Conservation (phyloP, 2,113 vertebrate species). For the Ibidorhyncha struthersii region DNA sequence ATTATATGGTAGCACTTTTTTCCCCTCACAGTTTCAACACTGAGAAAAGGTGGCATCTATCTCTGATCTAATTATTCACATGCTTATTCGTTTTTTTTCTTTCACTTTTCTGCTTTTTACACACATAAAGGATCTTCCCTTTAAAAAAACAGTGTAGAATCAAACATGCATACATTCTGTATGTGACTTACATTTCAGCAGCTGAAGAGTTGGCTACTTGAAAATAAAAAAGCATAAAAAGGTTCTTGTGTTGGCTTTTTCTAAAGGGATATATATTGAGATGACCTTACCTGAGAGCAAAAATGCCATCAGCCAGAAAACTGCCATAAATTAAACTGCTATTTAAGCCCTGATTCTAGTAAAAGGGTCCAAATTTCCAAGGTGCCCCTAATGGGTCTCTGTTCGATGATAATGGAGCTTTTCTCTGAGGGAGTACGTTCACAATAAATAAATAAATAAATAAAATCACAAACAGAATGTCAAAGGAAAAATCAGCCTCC, state of each 20-base stretch:
- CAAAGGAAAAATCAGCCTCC: background rate
- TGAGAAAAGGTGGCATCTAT: slow-evolving; percentile 79
- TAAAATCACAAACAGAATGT: background rate
- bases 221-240: slow-evolving; percentile 47
- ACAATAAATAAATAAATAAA: background rate
- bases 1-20: slow-evolving; percentile 87
- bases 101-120: slow-evolving; percentile 45
- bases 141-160: slow-evolving; percentile 51
- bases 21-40: slow-evolving; percentile 75
- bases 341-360: slow-evolving; percentile 46
- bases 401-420: slow-evolving; percentile 29
- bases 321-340: slow-evolving; percentile 63
- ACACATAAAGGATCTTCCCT: slow-evolving; percentile 65
- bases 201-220: slow-evolving; percentile 54
- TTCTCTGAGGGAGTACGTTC: background rate
- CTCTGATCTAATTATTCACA: slow-evolving; percentile 87
- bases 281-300: slow-evolving; percentile 72
- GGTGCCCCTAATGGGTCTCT: slow-evolving; percentile 57
- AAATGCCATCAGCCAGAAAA: slow-evolving; percentile 60
- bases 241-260: slow-evolving; percentile 23
- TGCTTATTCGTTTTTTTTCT: slow-evolving; percentile 59
- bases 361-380: slow-evolving; percentile 71
- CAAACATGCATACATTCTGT: slow-evolving; percentile 42
- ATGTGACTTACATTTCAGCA: slow-evolving; percentile 65
- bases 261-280: slow-evolving; percentile 24